Base-by-base conservation (phyloP, 2,888 invertebrate species). In the Spilarctia lutea region DNA sequence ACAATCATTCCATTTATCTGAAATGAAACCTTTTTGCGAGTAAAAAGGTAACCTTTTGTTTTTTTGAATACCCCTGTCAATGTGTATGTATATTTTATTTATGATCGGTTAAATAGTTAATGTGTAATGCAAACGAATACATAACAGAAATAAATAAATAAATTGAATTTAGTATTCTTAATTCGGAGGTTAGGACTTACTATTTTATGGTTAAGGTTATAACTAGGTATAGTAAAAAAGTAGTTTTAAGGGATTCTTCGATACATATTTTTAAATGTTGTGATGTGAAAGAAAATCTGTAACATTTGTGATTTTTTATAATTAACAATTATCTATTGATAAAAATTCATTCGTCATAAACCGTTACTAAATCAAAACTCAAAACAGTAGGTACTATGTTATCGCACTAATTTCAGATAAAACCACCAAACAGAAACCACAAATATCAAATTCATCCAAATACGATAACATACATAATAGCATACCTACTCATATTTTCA, bases 401-500 rank as follows among this genome's bases (percentile, higher is more conserved):
- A 30, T 60, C 30, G 8, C 45, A 48, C 35, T 27, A 39, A 8
- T 20, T 18, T 39, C 39, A 67, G 13, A 71, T 33, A 48, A 63
- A 33, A 63, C 35, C 60, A 65, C 18, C 24, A 60, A 56, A 45
- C 27, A 63, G 35, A 56, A 35, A 69, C 69, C 48, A 69, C 48
- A 68, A 52, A 69, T 33, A 68, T 8, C 45, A 65, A 33, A 39
- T 10, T 35, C 68, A 65, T 3, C 20, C 10, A 39, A 74, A 60
- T n/a, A 74, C 42, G 67, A 48, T 63, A 60, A 67, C 20, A 45
- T 13, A 66, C n/a, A 35, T 42, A 35, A 42, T 33, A 65, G 30
- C 35, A 13, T 42, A 42, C 35, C 35, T 35, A 70, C 24, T 56
- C 74, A 70, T 30, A 18, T 33, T 42, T 70, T 75, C 68, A 80